phyloP scores from a whole-genome alignment of 2,888 invertebrate species.

The Adelognathus sp. region DNA sequence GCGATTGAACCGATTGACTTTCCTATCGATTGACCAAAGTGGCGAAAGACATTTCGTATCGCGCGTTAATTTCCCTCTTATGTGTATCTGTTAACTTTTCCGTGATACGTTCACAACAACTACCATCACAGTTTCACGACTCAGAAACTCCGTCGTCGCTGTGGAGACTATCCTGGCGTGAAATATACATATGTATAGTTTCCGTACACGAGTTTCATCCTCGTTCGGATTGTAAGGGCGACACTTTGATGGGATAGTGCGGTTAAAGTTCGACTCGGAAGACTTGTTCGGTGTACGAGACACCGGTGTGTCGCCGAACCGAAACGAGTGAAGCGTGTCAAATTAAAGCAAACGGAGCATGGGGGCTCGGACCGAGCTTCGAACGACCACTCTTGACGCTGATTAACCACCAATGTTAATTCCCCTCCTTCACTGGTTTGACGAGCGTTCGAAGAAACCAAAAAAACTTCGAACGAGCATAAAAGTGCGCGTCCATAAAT shows the following conservation, averaged over 20 bases:
- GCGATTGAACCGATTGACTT: not conserved
- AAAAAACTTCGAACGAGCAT: no score
- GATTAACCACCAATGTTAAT: not conserved
- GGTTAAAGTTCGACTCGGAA: slow-evolving; percentile 11
- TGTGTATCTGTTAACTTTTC: not conserved
- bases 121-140: slow-evolving; percentile 17
- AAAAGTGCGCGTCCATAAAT: no score
- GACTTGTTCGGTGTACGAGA: not conserved
- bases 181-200: not conserved
- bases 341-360: slow-evolving; percentile 2
- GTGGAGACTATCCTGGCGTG: slow-evolving; percentile 1
- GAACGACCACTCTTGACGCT: not conserved
- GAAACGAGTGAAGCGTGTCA: not conserved
- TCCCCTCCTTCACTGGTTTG: not conserved
- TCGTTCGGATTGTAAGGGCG: not conserved
- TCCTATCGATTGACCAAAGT: not conserved
- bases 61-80: slow-evolving; percentile 21
- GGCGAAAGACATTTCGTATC: slow-evolving; percentile 3
- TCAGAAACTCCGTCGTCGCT: slow-evolving; percentile 30
- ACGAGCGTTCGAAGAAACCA: no score
- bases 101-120: slow-evolving; percentile 18
- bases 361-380: not conserved
- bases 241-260: slow-evolving; percentile 6
- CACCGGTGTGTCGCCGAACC: not conserved
- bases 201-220: not conserved